Evolutionary conservation across 2,888 invertebrate genomes (phyloP), one percentile per base, ranked within the genome.

Genomic region (Morpho deidamia): DNA sequence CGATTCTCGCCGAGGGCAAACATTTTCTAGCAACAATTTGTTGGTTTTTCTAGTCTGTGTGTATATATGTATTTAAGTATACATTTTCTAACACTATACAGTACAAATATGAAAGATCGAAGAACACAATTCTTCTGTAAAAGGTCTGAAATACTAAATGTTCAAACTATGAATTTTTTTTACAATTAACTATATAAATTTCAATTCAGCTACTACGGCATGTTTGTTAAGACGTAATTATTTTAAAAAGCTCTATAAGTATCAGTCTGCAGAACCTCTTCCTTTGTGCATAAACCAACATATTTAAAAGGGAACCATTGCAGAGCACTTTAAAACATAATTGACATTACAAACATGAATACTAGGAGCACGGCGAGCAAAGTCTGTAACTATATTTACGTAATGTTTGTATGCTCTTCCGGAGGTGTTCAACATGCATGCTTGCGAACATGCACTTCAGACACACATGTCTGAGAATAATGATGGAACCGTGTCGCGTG

Each of bases 391-490:
- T 48, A 49, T 53, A 59, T 56, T 55, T 23, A 23, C 3, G 3
- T 23, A 3, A 60, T 49, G 53, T 56, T 45, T 53, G 56, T 51
- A 35, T 44, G 49, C 44, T 11, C 45, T 48, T 44, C 46, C 41
- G 38, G 14, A 39, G 46, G 53, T 43, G 38, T 44, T 44, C 37
- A 50, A 34, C 43, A 38, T 43, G 50, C 38, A 38, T 50, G 50
- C 50, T 44, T 37, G 44, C 32, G 42, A 38, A 37, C 58, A 40
- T 53, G 48, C 39, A 49, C 49, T 51, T 37, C 51, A 48, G 48
- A 54, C 58, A 58, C 56, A 56, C 85, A 83, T 86, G 86, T 74
- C 81, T 71, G 62, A 69, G 85, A 85, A 87, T 87, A 86, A 85
- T 83, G 74, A 78, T 71, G 78, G 64, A 66, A 64, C 59, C 58